Conservation (phyloP, 2,113 vertebrate species). For the Lophura nycthemera region DNA sequence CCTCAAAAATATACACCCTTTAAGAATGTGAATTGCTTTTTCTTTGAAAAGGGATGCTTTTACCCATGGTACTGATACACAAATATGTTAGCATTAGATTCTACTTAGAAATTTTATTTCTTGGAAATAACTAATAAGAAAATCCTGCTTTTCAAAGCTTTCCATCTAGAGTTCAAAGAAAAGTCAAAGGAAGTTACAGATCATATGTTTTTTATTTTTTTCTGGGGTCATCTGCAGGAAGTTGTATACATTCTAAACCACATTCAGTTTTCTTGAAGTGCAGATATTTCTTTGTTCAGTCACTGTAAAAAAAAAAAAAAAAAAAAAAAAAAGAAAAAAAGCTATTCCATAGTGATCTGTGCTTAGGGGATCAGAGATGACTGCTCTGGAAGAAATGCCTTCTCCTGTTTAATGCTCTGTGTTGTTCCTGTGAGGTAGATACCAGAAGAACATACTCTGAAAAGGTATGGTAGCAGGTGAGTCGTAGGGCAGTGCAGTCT, state of each 20-base stretch:
- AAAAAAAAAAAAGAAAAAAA: background rate
- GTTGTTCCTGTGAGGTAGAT: background rate
- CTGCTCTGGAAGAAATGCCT: background rate
- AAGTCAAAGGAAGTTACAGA: constrained; percentile 40
- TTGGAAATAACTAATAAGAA: background rate
- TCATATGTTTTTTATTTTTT: constrained; percentile 60
- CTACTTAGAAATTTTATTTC: background rate
- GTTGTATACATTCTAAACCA: constrained; percentile 6
- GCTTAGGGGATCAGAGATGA: background rate
- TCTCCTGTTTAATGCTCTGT: background rate
- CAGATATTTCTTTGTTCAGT: background rate
- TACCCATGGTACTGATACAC: background rate
- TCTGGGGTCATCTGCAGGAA: constrained; percentile 43
- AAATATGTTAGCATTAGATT: background rate
- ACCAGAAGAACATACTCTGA: background rate
- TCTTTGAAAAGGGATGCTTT: too few species aligned
- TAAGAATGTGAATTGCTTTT: too few species aligned
- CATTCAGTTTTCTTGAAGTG: background rate
- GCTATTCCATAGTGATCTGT: background rate
- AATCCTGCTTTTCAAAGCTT: background rate
- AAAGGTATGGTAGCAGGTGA: background rate
- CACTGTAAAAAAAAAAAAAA: background rate
- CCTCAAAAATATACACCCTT: too few species aligned
- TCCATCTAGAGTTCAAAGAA: constrained; percentile 41
- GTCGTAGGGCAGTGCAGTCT: background rate